phyloP scores from a whole-genome alignment of 2,888 invertebrate genomes.

The Maniola hyperantus region DNA sequence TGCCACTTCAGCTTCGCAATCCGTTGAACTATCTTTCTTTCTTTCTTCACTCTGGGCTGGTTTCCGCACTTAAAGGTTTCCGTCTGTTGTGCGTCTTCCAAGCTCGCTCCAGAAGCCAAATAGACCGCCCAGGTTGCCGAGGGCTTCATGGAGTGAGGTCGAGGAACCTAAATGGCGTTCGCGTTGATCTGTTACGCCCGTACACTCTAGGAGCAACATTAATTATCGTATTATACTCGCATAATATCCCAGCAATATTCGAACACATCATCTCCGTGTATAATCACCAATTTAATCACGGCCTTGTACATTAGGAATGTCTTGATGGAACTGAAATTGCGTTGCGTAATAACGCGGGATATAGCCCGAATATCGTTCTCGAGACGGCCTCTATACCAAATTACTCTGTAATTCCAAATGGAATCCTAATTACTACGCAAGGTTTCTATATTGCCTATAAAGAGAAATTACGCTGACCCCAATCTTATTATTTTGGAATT shows the following conservation, averaged over 20 bases:
- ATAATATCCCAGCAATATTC: constrained; percentile 1
- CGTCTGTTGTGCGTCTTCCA: too few relatives aligned
- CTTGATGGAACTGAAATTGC: constrained; percentile 36
- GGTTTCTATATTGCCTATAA: constrained; percentile 20
- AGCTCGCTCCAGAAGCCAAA: too few relatives aligned
- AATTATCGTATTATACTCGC: neutral
- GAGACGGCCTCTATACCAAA: constrained; percentile 45
- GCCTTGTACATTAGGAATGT: constrained; percentile 36
- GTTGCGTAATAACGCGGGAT: constrained; percentile 31
- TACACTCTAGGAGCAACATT: too few relatives aligned
- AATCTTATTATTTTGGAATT: too few relatives aligned
- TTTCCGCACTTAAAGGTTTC: too few relatives aligned
- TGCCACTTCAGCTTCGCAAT: too few relatives aligned
- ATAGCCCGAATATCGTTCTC: constrained; percentile 38
- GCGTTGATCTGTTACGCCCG: too few relatives aligned
- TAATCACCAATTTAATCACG: constrained; percentile 30
- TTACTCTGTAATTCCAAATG: constrained; percentile 44
- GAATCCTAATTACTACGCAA: constrained; percentile 38
- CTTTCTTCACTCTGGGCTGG: too few relatives aligned
- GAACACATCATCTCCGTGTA: constrained; percentile 2
- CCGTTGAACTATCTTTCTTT: too few relatives aligned
- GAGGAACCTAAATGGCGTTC: too few relatives aligned
- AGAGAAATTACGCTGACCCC: constrained; percentile 6
- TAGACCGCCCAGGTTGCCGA: too few relatives aligned
- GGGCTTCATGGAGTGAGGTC: too few relatives aligned